phyloP scores from a whole-genome alignment of 2,888 invertebrate species.

The Acrobasis suavella region DNA sequence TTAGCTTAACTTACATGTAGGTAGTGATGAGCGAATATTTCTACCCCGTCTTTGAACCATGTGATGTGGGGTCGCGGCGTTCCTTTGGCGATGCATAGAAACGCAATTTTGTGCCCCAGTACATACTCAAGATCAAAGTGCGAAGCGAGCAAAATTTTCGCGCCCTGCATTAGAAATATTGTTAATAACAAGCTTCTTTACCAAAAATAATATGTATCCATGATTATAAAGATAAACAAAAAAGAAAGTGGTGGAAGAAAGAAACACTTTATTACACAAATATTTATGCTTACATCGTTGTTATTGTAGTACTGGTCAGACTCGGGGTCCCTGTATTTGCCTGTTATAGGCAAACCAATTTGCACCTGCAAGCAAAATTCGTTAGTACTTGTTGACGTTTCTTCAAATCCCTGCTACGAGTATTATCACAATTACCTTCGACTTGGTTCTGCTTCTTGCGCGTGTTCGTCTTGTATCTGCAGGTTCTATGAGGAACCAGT shows the following conservation, averaged over 20 bases:
- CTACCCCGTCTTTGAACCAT: constrained; percentile 97
- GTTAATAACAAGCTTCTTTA: background rate
- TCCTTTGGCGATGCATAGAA: constrained; percentile 95
- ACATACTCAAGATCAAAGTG: constrained; percentile 97
- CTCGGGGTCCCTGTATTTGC: constrained; percentile 94
- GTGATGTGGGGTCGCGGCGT: constrained; percentile 95
- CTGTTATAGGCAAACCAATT: constrained; percentile 93
- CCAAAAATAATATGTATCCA: background rate
- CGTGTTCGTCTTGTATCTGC: constrained; percentile 85
- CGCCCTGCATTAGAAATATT: constrained; percentile 84
- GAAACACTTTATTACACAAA: no score
- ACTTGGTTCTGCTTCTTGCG: constrained; percentile 87
- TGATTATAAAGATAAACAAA: background rate
- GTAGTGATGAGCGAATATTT: constrained; percentile 94
- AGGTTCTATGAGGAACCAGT: constrained; percentile 48
- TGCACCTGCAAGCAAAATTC: constrained; percentile 81
- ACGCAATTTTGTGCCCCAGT: constrained; percentile 96
- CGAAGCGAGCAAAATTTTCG: constrained; percentile 93
- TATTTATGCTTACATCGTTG: constrained; percentile 86
- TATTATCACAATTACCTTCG: constrained; percentile 78
- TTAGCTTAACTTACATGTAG: constrained; percentile 86
- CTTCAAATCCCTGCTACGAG: background rate
- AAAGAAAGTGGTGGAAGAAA: no score
- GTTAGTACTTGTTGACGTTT: background rate
- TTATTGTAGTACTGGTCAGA: constrained; percentile 96